Evolutionary conservation across 2,113 vertebrate genomes (phyloP), one percentile per base, ranked within the genome.

Genomic region (Xiphophorus couchianus): DNA sequence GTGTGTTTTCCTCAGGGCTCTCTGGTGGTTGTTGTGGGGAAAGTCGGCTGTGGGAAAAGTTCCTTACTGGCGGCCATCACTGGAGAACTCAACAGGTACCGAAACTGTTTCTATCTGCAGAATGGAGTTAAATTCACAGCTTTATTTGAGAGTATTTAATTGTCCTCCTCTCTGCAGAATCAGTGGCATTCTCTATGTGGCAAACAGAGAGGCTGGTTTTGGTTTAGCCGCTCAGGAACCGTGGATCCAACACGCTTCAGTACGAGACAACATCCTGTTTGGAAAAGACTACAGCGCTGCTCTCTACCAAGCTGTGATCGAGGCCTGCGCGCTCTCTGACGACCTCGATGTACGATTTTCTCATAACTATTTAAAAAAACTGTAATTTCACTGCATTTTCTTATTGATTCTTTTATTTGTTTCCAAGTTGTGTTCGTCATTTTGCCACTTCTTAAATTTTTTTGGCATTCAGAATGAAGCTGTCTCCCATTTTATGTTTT

Each of bases 211-310:
- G 73, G 81, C 83, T 37, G 98, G 98, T 73, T 98, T 99, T 67
- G 97, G 96, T 29, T 90, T 99, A 81, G 95, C 94, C 19, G 88
- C 95, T 3, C 97, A 99, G 93, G 98, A 99, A 74, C 94, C 98
- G 28, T 99, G 98, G 98, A 97, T 99, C 84, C 98, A 98, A 90
- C 96, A 98, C 66, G 94, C 96, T 48, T 96, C 96, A n/a, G 95
- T 99, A 27, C 95, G 95, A 22, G 95, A 97, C 86, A 99, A 99
- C 92, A 97, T 99, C 80, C 92, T 99, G 77, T 99, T 99, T 82
- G 97, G 97, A 62, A 96, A 89, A 82, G 84, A 94, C n/a, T 97
- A 96, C 39, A 81, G 97, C 10, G 91, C 93, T n/a, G 78, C 48
- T 44, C 93, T 96, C 30, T 99, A 99, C 33, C 80, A 94, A 75